These are phyloP conservation scores for Lagocephalus sceleratus DNA, from an alignment of 2,797 vertebrate species.

Conservation along the genomic window DNA sequence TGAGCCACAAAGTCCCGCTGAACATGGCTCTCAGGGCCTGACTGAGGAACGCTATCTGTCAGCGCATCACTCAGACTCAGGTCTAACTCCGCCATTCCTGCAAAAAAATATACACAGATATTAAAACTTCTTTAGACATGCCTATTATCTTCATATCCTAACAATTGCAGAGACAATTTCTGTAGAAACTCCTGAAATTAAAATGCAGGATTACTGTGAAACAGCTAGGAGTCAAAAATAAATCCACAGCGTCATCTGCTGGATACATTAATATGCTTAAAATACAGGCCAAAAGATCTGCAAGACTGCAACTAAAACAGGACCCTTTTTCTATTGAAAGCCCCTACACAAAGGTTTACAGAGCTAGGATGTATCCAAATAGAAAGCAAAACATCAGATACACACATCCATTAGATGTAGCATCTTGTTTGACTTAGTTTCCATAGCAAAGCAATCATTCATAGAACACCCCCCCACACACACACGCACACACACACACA, in stretches of 20 bases:
- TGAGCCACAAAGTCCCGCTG: conserved; percentile 88
- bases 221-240: background rate
- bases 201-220: background rate
- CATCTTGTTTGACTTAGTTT: too few species aligned
- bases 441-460: background rate
- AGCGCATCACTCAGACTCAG: conserved; percentile 91
- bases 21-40: conserved; percentile 77
- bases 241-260: conserved; percentile 56
- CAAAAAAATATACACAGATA: conserved; percentile 19
- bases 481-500: too few species aligned
- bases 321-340: too few species aligned
- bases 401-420: too few species aligned
- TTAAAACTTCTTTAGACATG: background rate
- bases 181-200: too few species aligned
- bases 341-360: too few species aligned
- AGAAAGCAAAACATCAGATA: too few species aligned
- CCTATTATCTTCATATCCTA: too few species aligned
- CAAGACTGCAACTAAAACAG: too few species aligned
- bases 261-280: conserved; percentile 17
- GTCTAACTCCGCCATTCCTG: conserved; percentile 82
- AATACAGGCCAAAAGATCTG: background rate
- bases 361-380: too few species aligned
- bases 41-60: conserved; percentile 76
- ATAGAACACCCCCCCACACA: too few species aligned
- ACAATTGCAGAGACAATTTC: too few species aligned